phyloP scores from a whole-genome alignment of 2,797 vertebrate species.

The Brotula barbata region DNA sequence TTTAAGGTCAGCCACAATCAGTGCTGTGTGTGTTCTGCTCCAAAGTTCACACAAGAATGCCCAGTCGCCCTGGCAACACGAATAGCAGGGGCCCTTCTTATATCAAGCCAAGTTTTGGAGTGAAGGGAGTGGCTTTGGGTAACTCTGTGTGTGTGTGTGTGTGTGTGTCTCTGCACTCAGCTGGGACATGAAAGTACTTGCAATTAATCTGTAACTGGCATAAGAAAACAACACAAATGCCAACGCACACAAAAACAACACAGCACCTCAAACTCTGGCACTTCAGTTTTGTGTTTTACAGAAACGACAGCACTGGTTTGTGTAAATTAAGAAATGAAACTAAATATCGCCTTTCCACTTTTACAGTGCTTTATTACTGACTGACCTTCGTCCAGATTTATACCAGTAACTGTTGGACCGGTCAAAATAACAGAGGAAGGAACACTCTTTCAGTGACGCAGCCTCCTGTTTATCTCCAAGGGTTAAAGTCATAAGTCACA shows the following conservation, averaged over 20 bases:
- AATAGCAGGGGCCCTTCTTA: slow-evolving; percentile 55
- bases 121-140: slow-evolving; percentile 55
- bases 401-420: slow-evolving; percentile 11
- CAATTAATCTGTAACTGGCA: slow-evolving; percentile 7
- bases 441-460: slow-evolving; percentile 46
- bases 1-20: slow-evolving; percentile 72
- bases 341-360: too few relatives aligned
- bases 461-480: slow-evolving; percentile 65
- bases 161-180: slow-evolving; percentile 16
- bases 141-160: slow-evolving; percentile 6
- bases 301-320: background rate
- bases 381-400: slow-evolving; percentile 9
- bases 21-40: slow-evolving; percentile 65
- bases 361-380: background rate
- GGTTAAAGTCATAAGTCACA: slow-evolving; percentile 77
- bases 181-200: slow-evolving; percentile 35
- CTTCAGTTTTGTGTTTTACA: slow-evolving; percentile 4
- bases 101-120: slow-evolving; percentile 68
- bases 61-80: slow-evolving; percentile 68
- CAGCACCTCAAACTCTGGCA: background rate
- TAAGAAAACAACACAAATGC: slow-evolving; percentile 4
- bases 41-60: slow-evolving; percentile 77
- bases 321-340: background rate
- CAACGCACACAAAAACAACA: background rate
- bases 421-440: slow-evolving; percentile 10